phyloP scores from a whole-genome alignment of 2,797 vertebrate genomes.

The Anguilla anguilla region DNA sequence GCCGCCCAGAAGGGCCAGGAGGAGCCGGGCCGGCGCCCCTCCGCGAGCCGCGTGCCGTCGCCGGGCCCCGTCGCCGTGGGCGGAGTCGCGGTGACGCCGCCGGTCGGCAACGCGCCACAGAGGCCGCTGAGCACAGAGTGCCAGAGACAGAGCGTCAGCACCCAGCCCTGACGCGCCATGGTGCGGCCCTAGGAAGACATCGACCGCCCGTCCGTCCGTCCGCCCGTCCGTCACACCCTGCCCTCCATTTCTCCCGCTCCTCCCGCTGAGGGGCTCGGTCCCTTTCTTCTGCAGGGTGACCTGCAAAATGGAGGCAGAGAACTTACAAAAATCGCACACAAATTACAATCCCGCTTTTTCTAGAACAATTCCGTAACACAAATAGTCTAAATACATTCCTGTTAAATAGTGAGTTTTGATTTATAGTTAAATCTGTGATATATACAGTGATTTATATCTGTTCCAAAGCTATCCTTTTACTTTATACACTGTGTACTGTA shows the following conservation, averaged over 20 bases:
- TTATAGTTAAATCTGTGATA: too few species aligned
- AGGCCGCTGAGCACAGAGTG: conserved; percentile 49
- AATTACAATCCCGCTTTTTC: background rate
- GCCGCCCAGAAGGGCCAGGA: conserved; percentile 38
- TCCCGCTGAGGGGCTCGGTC: background rate
- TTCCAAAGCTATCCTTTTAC: too few species aligned
- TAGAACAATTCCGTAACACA: background rate
- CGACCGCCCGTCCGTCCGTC: background rate
- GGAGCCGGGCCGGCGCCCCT: conserved; percentile 33
- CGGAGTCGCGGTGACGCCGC: conserved; percentile 32
- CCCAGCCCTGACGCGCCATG: conserved; percentile 46
- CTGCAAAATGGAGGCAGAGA: conserved; percentile 22
- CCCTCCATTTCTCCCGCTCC: conserved; percentile 24
- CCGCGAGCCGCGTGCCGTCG: background rate
- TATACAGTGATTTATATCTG: too few species aligned
- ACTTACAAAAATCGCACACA: background rate
- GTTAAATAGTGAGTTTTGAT: background rate
- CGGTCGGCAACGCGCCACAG: conserved; percentile 37
- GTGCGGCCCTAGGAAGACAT: conserved; percentile 30
- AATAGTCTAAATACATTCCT: background rate
- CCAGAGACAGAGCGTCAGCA: conserved; percentile 47
- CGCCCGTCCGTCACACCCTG: conserved; percentile 18
- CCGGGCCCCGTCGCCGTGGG: background rate
- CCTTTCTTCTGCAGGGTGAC: background rate
- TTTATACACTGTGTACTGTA: background rate